Conservation (phyloP, 2,797 vertebrate genomes). For the Kryptolebias ocellatus region DNA sequence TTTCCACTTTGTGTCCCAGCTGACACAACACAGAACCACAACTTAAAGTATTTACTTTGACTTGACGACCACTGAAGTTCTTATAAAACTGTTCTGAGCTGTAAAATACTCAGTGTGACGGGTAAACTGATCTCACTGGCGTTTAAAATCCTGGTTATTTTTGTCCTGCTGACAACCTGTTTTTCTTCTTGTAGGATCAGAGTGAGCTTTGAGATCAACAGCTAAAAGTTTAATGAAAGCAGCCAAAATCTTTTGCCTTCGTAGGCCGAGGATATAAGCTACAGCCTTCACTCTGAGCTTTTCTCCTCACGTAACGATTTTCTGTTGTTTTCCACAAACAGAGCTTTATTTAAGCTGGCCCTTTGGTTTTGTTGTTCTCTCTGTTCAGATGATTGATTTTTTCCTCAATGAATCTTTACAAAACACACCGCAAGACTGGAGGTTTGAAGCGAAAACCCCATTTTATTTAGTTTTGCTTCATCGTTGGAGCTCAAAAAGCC, state of each 20-base stretch:
- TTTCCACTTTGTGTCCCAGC: background rate
- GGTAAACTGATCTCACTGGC: constrained; percentile 1
- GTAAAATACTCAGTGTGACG: background rate
- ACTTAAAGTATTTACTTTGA: background rate
- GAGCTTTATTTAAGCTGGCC: no score
- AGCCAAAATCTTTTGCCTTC: background rate
- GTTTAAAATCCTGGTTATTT: constrained; percentile 7
- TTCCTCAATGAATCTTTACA: background rate
- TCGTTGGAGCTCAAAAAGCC: background rate
- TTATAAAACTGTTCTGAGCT: background rate
- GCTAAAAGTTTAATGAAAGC: background rate
- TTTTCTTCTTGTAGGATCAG: background rate
- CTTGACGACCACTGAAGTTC: background rate
- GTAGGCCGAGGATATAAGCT: background rate
- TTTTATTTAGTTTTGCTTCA: background rate
- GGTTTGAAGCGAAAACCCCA: constrained; percentile 7
- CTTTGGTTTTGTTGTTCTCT: background rate
- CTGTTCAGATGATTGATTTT: background rate
- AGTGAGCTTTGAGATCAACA: background rate
- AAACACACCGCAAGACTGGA: constrained; percentile 1
- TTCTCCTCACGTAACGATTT: no score
- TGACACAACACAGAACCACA: background rate
- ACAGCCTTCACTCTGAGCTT: background rate
- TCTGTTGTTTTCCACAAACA: no score
- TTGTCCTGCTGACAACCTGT: background rate